Evolutionary conservation across 1,140 invertebrate species (phyloP).

Genomic region (Melitaea cinxia): DNA sequence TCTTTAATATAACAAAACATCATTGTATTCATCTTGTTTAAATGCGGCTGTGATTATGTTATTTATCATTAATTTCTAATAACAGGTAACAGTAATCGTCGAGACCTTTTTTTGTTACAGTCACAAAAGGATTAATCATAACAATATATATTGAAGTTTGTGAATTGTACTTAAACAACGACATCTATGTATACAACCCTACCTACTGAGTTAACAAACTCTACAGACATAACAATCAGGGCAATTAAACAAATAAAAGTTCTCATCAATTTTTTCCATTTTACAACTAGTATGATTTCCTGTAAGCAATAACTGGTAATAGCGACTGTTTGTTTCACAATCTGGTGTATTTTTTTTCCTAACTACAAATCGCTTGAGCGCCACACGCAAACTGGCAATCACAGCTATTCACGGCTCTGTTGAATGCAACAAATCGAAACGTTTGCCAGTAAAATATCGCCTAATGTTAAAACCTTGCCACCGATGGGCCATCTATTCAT

Average conservation of each 20-base stretch:
- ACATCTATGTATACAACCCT: too few species aligned
- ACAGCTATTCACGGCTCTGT: slow-evolving; percentile 52
- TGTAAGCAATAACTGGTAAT: slow-evolving; percentile 6
- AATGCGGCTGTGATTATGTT: too few species aligned
- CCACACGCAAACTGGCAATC: slow-evolving; percentile 71
- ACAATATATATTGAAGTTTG: too few species aligned
- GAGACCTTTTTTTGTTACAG: too few species aligned
- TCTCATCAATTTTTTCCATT: background rate
- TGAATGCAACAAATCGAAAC: slow-evolving; percentile 70
- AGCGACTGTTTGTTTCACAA: slow-evolving; percentile 11
- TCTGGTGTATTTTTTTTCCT: slow-evolving; percentile 11
- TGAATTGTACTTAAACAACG: too few species aligned
- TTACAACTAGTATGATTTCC: background rate
- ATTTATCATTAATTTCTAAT: too few species aligned
- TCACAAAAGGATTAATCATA: too few species aligned
- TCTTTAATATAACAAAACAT: too few species aligned
- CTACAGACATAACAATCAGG: background rate
- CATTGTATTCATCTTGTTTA: too few species aligned
- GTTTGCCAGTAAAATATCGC: slow-evolving; percentile 49
- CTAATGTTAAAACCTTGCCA: slow-evolving; percentile 49
- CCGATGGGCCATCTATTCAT: slow-evolving; percentile 37
- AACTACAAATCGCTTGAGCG: slow-evolving; percentile 38
- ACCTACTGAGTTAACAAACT: background rate
- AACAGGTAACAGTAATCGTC: too few species aligned
- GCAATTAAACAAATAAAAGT: background rate